These are phyloP conservation scores for Oryzaephilus surinamensis DNA, from an alignment of 1,140 invertebrate genomes.

Conservation along the genomic window DNA sequence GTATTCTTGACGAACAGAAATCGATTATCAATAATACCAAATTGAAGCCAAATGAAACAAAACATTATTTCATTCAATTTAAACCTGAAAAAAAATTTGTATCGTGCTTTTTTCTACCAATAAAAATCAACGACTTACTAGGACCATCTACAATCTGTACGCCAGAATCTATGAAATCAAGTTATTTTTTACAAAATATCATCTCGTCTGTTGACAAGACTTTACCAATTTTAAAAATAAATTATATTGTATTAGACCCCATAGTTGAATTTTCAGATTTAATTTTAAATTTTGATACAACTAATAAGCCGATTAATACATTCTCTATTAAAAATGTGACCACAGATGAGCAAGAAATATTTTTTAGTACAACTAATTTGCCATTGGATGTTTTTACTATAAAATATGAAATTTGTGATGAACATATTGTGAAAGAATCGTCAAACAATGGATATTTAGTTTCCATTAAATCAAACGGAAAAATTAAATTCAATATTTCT, in stretches of 20 bases:
- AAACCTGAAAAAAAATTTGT: constrained; percentile 15
- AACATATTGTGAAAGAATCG: neutral
- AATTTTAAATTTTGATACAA: constrained; percentile 2
- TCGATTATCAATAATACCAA: constrained; percentile 1
- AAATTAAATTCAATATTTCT: neutral
- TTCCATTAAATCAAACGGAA: neutral
- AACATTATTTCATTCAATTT: constrained; percentile 15
- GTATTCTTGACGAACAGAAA: constrained; percentile 13
- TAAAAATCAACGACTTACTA: constrained; percentile 9
- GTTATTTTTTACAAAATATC: neutral
- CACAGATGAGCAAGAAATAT: neutral
- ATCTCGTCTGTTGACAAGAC: neutral
- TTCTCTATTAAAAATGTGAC: constrained; percentile 10
- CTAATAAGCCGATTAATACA: constrained; percentile 3
- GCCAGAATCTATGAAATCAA: neutral
- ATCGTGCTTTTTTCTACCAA: constrained; percentile 18
- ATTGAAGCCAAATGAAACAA: constrained; percentile 9
- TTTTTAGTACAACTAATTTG: too few relatives aligned
- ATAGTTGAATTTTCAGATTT: constrained; percentile 3
- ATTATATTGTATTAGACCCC: neutral
- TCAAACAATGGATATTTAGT: neutral
- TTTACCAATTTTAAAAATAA: neutral
- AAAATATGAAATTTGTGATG: neutral
- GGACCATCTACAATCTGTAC: neutral
- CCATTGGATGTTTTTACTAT: too few relatives aligned